Evolutionary conservation across 1,140 invertebrate species (phyloP).

Genomic region (Nasonia vitripennis): DNA sequence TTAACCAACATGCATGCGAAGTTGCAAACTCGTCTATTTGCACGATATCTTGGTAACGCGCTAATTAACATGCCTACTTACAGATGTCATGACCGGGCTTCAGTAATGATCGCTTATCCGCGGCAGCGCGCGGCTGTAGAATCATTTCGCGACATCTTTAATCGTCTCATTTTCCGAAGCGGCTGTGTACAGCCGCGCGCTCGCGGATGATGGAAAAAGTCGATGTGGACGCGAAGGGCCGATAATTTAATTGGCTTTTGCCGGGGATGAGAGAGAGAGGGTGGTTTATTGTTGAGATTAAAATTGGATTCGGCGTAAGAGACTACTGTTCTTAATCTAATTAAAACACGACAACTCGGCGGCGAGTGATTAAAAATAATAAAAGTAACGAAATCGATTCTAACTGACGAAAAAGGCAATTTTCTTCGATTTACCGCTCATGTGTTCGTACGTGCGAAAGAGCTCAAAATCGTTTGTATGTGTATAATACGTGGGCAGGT

Average conservation of each 20-base stretch:
- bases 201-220: constrained; percentile 4
- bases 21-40: no score
- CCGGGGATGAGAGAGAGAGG: not conserved
- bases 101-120: constrained; percentile 36
- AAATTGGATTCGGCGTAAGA: not conserved
- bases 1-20: no score
- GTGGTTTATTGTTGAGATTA: not conserved
- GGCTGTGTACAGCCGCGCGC: not conserved
- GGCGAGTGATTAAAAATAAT: no score
- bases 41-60: no score
- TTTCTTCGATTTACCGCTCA: not conserved
- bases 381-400: no score
- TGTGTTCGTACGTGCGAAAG: not conserved
- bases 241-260: constrained; percentile 27
- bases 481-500: not conserved
- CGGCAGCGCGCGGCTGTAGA: not conserved
- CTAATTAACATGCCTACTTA: no score
- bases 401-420: not conserved
- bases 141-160: constrained; percentile 31
- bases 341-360: no score
- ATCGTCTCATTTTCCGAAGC: constrained; percentile 14
- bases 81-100: no score
- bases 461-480: not conserved
- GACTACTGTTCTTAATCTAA: not conserved
- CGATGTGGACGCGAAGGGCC: not conserved